Evolutionary conservation across 2,888 invertebrate genomes (phyloP).

Genomic region (Nomada flava): DNA sequence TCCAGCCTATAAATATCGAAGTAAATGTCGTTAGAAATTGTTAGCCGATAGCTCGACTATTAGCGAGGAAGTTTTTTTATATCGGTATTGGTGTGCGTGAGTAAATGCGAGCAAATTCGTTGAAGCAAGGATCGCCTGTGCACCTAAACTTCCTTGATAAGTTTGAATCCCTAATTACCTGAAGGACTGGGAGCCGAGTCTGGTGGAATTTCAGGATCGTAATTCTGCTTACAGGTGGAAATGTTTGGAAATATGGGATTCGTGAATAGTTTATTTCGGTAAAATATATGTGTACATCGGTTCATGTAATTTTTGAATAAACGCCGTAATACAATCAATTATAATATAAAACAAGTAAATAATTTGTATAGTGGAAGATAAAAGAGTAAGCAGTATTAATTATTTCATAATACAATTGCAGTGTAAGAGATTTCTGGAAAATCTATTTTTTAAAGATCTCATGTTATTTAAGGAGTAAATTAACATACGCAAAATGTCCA

Average conservation of each 20-base stretch:
- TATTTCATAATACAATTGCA: too few species aligned
- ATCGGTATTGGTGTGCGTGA: not conserved
- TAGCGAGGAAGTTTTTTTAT: not conserved
- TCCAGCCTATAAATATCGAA: conserved; percentile 28
- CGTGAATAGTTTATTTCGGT: not conserved
- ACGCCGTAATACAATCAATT: too few species aligned
- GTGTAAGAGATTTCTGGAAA: too few species aligned
- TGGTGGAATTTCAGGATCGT: not conserved
- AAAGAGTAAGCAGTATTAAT: too few species aligned
- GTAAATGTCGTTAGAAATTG: conserved; percentile 34
- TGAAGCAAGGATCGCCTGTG: not conserved
- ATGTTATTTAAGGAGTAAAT: too few species aligned
- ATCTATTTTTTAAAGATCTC: too few species aligned
- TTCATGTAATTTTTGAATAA: too few species aligned
- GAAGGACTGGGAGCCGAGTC: not conserved
- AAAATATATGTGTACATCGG: not conserved
- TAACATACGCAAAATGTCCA: too few species aligned
- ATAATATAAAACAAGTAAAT: too few species aligned
- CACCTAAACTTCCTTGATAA: not conserved
- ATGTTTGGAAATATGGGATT: not conserved
- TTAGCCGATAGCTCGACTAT: not conserved
- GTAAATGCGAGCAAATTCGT: not conserved
- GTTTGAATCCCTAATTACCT: conserved; percentile 8
- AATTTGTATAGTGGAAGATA: too few species aligned
- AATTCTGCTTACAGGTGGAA: conserved; percentile 5